phyloP scores from a whole-genome alignment of 2,888 invertebrate genomes.

The Drymonia ruficornis region DNA sequence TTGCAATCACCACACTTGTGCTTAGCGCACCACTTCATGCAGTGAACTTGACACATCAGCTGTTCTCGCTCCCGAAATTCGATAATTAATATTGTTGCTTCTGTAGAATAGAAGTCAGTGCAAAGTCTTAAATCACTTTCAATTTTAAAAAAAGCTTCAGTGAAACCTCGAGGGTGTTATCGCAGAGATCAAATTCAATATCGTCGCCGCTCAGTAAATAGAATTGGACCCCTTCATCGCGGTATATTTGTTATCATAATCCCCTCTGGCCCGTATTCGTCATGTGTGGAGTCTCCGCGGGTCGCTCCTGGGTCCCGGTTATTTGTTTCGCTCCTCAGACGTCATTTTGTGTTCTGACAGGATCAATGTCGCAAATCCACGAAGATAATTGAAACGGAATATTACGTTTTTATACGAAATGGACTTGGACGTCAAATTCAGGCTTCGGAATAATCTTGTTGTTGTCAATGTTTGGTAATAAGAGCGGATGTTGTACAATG shows the following conservation, averaged over 20 bases:
- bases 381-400: constrained; percentile 61
- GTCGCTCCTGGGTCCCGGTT: constrained; percentile 31
- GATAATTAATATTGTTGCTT: too few relatives aligned
- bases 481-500: not conserved
- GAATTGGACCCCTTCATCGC: constrained; percentile 30
- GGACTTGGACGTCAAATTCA: constrained; percentile 37
- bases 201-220: constrained; percentile 32
- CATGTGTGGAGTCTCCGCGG: constrained; percentile 38
- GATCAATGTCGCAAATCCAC: constrained; percentile 51
- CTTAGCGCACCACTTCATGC: too few relatives aligned
- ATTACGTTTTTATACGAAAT: constrained; percentile 50
- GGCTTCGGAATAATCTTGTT: constrained; percentile 39
- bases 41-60: too few relatives aligned
- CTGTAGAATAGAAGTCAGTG: too few relatives aligned
- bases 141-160: not conserved
- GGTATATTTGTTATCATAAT: constrained; percentile 49
- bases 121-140: not conserved
- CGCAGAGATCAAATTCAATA: constrained; percentile 28
- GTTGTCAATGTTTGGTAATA: constrained; percentile 28
- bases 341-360: constrained; percentile 47
- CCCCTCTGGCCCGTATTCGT: constrained; percentile 45
- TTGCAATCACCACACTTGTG: too few relatives aligned
- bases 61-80: too few relatives aligned
- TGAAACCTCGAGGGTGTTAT: not conserved
- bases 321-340: constrained; percentile 45